Evolutionary conservation across 2,888 invertebrate species (phyloP).

Genomic region (Vesta saturnalis): DNA sequence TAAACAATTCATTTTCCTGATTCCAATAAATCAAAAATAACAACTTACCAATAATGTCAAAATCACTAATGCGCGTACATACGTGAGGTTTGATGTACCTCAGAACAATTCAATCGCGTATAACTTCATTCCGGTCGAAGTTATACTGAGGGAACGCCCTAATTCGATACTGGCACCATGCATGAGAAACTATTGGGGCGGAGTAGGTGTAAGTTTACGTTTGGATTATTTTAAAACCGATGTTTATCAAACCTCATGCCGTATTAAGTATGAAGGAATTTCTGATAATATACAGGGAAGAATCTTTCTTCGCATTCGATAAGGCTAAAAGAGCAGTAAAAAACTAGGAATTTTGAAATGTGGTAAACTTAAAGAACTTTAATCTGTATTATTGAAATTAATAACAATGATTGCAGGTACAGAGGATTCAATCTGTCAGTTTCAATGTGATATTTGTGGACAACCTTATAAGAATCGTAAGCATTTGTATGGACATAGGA

Average conservation of each 20-base stretch:
- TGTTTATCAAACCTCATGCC: too few relatives aligned
- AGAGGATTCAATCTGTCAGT: neutral
- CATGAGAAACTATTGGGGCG: neutral
- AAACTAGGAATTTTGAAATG: too few relatives aligned
- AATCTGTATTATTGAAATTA: neutral
- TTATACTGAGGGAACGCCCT: neutral
- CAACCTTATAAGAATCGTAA: conserved; percentile 67
- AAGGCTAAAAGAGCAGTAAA: too few relatives aligned
- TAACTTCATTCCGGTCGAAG: neutral
- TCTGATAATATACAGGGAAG: too few relatives aligned
- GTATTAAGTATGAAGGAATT: too few relatives aligned
- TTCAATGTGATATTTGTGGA: conserved; percentile 57
- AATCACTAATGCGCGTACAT: neutral
- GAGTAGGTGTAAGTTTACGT: neutral
- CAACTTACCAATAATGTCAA: too few relatives aligned
- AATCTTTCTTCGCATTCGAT: too few relatives aligned
- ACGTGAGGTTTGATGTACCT: neutral
- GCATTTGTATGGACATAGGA: conserved; percentile 64
- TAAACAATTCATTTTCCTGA: too few relatives aligned
- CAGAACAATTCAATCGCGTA: too few relatives aligned
- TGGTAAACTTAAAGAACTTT: neutral
- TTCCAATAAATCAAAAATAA: too few relatives aligned
- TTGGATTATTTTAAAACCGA: neutral
- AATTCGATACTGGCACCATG: neutral
- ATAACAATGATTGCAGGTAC: neutral